These are phyloP conservation scores for Scyliorhinus canicula DNA, from an alignment of 2,797 vertebrate genomes.

Conservation along the genomic window DNA sequence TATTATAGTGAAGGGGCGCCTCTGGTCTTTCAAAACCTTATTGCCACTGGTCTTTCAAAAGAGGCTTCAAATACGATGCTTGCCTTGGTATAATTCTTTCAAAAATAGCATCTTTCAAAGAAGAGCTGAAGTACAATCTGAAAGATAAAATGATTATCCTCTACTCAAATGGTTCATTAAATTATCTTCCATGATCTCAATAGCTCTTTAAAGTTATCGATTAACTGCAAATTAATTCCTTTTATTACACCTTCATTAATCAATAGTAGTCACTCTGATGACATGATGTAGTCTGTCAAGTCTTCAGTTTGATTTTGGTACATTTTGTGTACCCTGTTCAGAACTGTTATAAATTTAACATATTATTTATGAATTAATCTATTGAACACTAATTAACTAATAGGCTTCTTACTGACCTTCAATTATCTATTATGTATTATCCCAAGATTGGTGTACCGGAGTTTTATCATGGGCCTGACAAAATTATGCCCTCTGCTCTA, in stretches of 20 bases:
- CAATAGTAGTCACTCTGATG: background rate
- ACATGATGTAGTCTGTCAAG: background rate
- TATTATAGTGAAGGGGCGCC: background rate
- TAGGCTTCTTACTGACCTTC: background rate
- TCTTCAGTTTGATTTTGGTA: background rate
- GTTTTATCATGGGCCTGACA: background rate
- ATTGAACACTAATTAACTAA: background rate
- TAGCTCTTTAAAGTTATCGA: background rate
- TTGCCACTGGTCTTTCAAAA: background rate
- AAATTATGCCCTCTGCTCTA: background rate
- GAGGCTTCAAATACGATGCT: background rate
- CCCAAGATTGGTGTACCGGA: background rate
- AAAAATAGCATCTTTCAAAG: background rate
- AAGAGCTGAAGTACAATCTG: background rate
- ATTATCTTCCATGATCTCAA: background rate
- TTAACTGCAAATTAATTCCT: background rate
- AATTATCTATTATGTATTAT: background rate
- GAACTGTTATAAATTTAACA: background rate
- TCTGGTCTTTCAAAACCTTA: background rate
- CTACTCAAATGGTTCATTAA: background rate
- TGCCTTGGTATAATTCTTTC: background rate
- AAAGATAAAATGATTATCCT: background rate
- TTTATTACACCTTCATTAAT: background rate
- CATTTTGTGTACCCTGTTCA: background rate
- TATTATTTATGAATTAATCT: background rate